phyloP scores from a whole-genome alignment of 2,113 vertebrate genomes.

The Megaceryle maxima region DNA sequence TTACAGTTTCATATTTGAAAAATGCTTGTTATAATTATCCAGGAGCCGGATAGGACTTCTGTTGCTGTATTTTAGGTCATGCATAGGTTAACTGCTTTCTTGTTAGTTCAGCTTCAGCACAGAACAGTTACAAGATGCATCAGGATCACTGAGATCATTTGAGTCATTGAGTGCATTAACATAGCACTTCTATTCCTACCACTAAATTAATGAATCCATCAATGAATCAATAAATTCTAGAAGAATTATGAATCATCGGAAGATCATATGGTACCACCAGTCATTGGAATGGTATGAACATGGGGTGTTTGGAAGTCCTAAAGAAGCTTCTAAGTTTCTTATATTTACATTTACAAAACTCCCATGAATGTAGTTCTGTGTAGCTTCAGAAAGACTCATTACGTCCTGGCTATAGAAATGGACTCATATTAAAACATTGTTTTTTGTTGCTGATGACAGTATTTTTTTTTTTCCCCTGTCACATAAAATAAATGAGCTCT shows the following conservation, averaged over 20 bases:
- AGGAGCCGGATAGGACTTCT: not conserved
- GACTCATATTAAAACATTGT: not conserved
- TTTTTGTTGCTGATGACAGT: not conserved
- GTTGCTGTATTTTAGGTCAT: not conserved
- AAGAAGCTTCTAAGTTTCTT: not conserved
- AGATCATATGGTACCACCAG: not conserved
- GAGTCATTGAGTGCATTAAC: too few species aligned
- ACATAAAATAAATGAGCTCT: not conserved
- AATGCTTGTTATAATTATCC: not conserved
- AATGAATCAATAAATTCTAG: not conserved
- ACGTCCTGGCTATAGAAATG: not conserved
- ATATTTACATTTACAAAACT: not conserved
- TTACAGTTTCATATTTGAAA: not conserved
- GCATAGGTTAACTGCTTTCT: not conserved
- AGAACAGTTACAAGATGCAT: not conserved
- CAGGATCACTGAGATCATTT: too few species aligned
- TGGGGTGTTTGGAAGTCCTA: not conserved
- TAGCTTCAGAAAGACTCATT: not conserved
- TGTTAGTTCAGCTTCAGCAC: not conserved
- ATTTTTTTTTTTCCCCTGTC: not conserved
- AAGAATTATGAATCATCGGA: not conserved
- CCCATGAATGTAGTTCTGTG: fast-evolving
- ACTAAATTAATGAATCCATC: too few species aligned
- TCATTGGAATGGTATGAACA: not conserved
- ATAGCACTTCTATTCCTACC: too few species aligned